Evolutionary conservation across 2,797 vertebrate species (phyloP).

Genomic region (Microhierax caerulescens): DNA sequence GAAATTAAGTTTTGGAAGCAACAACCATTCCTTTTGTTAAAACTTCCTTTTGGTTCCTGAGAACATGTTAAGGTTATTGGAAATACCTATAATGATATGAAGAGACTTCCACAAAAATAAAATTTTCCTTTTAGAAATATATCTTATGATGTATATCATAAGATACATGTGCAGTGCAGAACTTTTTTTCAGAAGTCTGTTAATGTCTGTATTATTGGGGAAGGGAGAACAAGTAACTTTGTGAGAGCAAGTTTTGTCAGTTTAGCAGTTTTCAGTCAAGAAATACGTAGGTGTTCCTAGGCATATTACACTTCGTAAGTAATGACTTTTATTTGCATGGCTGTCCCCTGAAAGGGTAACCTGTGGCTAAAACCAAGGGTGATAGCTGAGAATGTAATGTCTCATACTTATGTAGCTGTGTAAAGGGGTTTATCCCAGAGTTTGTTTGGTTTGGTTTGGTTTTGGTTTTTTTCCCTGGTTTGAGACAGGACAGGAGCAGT

Average conservation of each 20-base stretch:
- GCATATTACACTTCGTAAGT: background rate
- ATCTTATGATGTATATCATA: background rate
- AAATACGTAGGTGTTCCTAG: background rate
- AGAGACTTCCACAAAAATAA: background rate
- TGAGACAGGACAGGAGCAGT: background rate
- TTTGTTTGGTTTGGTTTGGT: background rate
- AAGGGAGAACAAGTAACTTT: background rate
- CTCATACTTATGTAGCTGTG: fast-evolving
- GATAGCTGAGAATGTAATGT: background rate
- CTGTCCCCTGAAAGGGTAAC: background rate
- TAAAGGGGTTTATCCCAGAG: background rate
- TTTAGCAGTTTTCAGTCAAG: background rate
- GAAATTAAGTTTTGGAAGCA: background rate
- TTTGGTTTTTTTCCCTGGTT: background rate
- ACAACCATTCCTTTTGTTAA: background rate
- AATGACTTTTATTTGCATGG: background rate
- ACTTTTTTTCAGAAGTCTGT: background rate
- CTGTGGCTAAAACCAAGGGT: background rate
- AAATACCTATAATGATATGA: background rate
- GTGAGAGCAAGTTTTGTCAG: background rate
- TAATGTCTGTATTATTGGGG: background rate
- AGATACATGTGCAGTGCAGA: background rate
- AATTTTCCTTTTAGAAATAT: background rate
- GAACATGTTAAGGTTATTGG: background rate
- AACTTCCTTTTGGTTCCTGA: background rate